These are phyloP conservation scores for Tineola bisselliella DNA, from an alignment of 2,888 invertebrate species.

Conservation along the genomic window DNA sequence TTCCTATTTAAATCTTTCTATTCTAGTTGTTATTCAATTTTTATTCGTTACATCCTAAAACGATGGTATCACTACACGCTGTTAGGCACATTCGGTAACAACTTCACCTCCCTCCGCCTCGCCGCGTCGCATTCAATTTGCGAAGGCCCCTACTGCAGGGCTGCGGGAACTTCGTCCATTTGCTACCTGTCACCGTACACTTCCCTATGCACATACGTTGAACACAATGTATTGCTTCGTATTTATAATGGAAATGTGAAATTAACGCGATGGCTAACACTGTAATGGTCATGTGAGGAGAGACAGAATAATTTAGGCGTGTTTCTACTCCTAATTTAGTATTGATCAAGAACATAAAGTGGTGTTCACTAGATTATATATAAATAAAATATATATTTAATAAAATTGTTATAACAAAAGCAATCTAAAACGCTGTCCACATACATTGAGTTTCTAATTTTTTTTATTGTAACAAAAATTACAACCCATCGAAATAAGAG, in stretches of 20 bases:
- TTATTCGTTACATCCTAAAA: not conserved
- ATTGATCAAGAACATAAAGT: not conserved
- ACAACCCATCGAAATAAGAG: too few species aligned
- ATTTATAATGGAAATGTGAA: slow-evolving; percentile 11
- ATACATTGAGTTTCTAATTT: too few species aligned
- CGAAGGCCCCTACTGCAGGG: slow-evolving; percentile 11
- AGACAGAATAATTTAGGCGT: not conserved
- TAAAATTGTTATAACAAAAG: too few species aligned
- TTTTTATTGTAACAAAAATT: too few species aligned
- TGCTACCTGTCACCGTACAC: slow-evolving; percentile 12
- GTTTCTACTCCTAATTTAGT: not conserved
- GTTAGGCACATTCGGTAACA: slow-evolving; percentile 8
- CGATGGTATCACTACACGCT: not conserved
- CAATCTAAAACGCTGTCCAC: too few species aligned
- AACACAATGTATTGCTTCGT: slow-evolving; percentile 9
- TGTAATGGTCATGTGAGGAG: not conserved
- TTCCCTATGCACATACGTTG: not conserved
- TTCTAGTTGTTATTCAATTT: too few species aligned
- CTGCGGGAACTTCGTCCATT: slow-evolving; percentile 12
- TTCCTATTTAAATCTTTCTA: too few species aligned
- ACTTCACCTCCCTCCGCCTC: slow-evolving; percentile 1
- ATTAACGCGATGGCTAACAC: slow-evolving; percentile 2
- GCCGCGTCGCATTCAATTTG: slow-evolving; percentile 12
- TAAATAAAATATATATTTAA: too few species aligned
- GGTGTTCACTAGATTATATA: too few species aligned